phyloP scores from a whole-genome alignment of 64 coral and sea anemone species.

The Pocillopora damicornis region DNA sequence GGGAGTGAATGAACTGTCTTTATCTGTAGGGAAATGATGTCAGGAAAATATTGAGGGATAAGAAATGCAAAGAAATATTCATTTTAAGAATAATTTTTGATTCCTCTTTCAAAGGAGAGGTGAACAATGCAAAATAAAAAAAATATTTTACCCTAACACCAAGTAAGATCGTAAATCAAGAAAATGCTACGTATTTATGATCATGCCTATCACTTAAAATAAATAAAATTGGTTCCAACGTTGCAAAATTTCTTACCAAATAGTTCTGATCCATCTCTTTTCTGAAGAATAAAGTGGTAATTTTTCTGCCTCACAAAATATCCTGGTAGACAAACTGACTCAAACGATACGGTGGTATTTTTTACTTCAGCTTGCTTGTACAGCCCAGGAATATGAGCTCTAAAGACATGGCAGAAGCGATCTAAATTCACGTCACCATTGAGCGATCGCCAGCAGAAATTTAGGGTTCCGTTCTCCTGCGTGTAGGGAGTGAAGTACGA shows the following conservation, averaged over 20 bases:
- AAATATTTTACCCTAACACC: no score
- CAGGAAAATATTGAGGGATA: background rate
- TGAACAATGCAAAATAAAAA: no score
- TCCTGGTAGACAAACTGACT: conserved; percentile 36
- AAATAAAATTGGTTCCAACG: background rate
- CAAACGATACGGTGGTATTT: conserved; percentile 24
- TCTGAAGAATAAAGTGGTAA: background rate
- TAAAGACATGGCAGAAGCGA: conserved; percentile 54
- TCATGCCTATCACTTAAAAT: no score
- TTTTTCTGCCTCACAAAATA: conserved; percentile 54
- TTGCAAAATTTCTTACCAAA: background rate
- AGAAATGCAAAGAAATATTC: background rate
- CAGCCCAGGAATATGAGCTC: background rate
- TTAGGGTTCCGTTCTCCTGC: background rate
- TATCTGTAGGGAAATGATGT: background rate
- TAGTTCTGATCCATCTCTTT: background rate
- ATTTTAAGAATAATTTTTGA: no score
- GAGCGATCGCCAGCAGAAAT: conserved; percentile 5
- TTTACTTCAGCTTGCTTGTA: background rate
- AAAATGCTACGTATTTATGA: no score
- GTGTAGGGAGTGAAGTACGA: background rate
- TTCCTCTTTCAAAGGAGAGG: no score
- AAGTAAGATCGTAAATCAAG: no score
- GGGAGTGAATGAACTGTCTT: background rate
- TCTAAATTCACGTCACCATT: background rate